A percentile compares a stretch with the other conserved stretches of the same genome.
Conservation (phyloP, 92 coral and sea anemone genomes). For the Virgularia gustaviana region DNA sequence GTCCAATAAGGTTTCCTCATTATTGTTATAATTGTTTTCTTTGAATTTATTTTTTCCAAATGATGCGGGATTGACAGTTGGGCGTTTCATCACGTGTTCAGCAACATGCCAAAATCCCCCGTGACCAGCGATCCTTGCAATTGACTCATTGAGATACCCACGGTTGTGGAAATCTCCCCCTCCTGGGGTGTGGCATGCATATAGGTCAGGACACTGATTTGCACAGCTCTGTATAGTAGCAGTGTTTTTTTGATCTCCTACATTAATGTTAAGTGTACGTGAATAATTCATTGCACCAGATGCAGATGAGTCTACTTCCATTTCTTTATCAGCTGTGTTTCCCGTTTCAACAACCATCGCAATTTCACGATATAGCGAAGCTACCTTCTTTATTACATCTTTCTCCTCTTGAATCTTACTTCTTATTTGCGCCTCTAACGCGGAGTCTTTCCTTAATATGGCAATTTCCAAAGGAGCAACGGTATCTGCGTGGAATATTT, state of each 20-base stretch:
- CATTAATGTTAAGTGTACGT: conserved; percentile 8
- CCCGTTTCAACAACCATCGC: neutral
- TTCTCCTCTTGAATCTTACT: neutral
- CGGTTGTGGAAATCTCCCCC: conserved; percentile 26
- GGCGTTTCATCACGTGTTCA: conserved; percentile 7
- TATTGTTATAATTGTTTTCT: too few species aligned
- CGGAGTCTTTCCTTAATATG: neutral
- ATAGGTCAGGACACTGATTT: conserved; percentile 9
- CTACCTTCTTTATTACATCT: neutral
- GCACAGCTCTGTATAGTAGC: conserved; percentile 15
- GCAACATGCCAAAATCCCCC: conserved; percentile 21
- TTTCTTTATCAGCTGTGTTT: neutral
- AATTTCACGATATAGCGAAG: neutral
- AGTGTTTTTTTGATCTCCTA: conserved; percentile 33
- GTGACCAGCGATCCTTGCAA: too few species aligned
- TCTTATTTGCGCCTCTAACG: neutral
- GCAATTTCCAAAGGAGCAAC: conserved; percentile 25
- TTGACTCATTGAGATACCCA: conserved; percentile 12
- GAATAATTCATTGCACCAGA: neutral
- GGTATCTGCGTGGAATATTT: neutral
- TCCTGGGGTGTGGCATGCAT: conserved; percentile 34
- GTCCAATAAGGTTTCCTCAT: too few species aligned
- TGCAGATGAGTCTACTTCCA: too few species aligned
- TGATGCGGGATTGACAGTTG: conserved; percentile 10
- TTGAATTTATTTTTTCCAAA: conserved; percentile 17